These are phyloP conservation scores for Eupithecia subfuscata DNA, from an alignment of 2,888 invertebrate genomes.

Conservation along the genomic window DNA sequence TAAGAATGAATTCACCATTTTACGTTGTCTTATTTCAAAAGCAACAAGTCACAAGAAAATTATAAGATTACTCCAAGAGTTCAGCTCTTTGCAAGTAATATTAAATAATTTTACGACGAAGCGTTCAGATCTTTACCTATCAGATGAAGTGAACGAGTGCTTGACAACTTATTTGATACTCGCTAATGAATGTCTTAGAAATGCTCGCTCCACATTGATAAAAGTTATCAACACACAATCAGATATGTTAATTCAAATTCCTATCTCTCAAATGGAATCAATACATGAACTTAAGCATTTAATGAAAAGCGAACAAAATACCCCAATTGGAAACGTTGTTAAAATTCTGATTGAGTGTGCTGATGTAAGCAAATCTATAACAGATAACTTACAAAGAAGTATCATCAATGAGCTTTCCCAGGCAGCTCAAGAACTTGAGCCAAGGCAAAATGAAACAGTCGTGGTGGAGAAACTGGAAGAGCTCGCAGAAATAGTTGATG, in stretches of 20 bases:
- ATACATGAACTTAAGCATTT: slow-evolving; percentile 43
- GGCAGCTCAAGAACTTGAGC: slow-evolving; percentile 20
- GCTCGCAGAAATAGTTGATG: slow-evolving; percentile 50
- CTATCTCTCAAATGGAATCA: slow-evolving; percentile 55
- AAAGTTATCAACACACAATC: slow-evolving; percentile 63
- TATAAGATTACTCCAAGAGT: slow-evolving; percentile 71
- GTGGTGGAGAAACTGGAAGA: slow-evolving; percentile 54
- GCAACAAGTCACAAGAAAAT: slow-evolving; percentile 65
- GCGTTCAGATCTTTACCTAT: slow-evolving; percentile 49
- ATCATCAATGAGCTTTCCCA: slow-evolving; percentile 57
- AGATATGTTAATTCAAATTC: slow-evolving; percentile 57
- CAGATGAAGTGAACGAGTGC: slow-evolving; percentile 56
- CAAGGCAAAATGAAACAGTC: slow-evolving; percentile 43
- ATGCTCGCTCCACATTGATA: slow-evolving; percentile 56
- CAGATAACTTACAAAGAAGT: slow-evolving; percentile 48
- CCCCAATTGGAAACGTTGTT: slow-evolving; percentile 48
- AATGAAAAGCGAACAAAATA: slow-evolving; percentile 41
- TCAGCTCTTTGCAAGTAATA: slow-evolving; percentile 56
- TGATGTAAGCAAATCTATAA: slow-evolving; percentile 50
- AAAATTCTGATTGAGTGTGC: slow-evolving; percentile 47
- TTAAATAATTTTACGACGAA: slow-evolving; percentile 62
- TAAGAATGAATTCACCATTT: slow-evolving; percentile 66
- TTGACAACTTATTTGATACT: slow-evolving; percentile 59
- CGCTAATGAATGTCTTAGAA: slow-evolving; percentile 60
- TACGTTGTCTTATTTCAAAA: slow-evolving; percentile 63